A percentile compares a stretch with the other conserved stretches of the same genome.
Conservation (phyloP, 2,888 invertebrate species). For the Harpalus rufipes region DNA sequence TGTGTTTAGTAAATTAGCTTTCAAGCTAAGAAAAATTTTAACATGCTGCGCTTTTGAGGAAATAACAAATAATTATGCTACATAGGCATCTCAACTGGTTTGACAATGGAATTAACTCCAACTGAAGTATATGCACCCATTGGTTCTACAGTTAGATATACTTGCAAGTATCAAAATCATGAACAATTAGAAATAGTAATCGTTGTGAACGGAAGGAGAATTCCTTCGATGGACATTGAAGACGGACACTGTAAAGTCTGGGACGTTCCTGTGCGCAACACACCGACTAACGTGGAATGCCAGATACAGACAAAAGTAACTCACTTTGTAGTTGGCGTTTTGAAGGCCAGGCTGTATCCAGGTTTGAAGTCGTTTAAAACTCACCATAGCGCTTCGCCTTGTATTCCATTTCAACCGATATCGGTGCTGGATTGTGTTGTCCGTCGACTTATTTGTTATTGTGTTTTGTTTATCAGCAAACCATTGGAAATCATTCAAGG, state of each 20-base stretch:
- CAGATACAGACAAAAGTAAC: conserved; percentile 71
- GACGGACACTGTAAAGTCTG: conserved; percentile 72
- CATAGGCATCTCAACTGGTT: conserved; percentile 63
- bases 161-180: conserved; percentile 78
- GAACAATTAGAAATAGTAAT: conserved; percentile 76
- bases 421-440: conserved; percentile 66
- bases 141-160: conserved; percentile 76
- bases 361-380: conserved; percentile 72
- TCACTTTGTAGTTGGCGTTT: conserved; percentile 72
- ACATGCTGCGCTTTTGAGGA: not conserved
- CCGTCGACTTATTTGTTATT: conserved; percentile 61
- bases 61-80: conserved; percentile 51
- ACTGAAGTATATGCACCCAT: conserved; percentile 75
- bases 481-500: conserved; percentile 51
- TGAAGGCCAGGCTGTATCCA: conserved; percentile 74
- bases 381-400: conserved; percentile 62
- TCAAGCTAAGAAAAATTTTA: conserved; percentile 4
- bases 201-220: conserved; percentile 71
- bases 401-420: conserved; percentile 54
- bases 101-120: conserved; percentile 78
- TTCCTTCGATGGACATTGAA: conserved; percentile 57
- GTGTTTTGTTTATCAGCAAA: conserved; percentile 54
- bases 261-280: conserved; percentile 73
- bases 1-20: not conserved
- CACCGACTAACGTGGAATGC: conserved; percentile 72